Evolutionary conservation across 2,113 vertebrate genomes (phyloP), one percentile per base, ranked within the genome.

Genomic region (Tor tambroides): DNA sequence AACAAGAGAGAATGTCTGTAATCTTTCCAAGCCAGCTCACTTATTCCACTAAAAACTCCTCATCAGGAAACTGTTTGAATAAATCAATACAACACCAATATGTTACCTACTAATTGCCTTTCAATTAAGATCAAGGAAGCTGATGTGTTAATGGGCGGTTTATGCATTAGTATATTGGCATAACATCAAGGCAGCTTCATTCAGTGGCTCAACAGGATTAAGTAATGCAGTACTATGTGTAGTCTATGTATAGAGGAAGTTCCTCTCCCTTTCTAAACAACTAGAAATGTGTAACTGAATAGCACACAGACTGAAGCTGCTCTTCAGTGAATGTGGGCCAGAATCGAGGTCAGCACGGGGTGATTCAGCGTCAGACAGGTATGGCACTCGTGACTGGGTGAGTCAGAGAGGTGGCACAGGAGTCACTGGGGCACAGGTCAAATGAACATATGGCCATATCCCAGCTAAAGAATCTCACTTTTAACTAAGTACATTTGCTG

Each of bases 361-460:
- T 46, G 43, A 46, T 46, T 46, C 43, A 11, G 43, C 43, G 11
- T 46, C 56, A 87, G 35, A 87, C 83, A 87, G 80, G 84, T 80
- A 87, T 54, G 80, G 82, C 67, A 69, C 41, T 75, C 14, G 77
- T 38, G 67, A 80, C 46, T 69, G 38, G n/a, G 74, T 90, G 87
- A 85, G 54, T 41, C 43, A 32, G 30, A 77, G 83, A 87, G 76
- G 90, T 89, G 72, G 75, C 75, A 56, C 43, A 28, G 63, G 76
- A 85, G 89, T 83, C 87, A 90, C 15, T 69, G 54, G 32, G 38
- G 80, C 71, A 88, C 51, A 38, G 86, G 79, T 80, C 67, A 85
- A 77, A n/a, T 28, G 28, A 72, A 21, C 80, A 69, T 74, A 74
- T 12, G 35, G 84, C 21, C 26, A 46, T 28, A 23, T 61, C 54